Conservation (phyloP, 2,888 invertebrate genomes). For the Drosophila colorata region DNA sequence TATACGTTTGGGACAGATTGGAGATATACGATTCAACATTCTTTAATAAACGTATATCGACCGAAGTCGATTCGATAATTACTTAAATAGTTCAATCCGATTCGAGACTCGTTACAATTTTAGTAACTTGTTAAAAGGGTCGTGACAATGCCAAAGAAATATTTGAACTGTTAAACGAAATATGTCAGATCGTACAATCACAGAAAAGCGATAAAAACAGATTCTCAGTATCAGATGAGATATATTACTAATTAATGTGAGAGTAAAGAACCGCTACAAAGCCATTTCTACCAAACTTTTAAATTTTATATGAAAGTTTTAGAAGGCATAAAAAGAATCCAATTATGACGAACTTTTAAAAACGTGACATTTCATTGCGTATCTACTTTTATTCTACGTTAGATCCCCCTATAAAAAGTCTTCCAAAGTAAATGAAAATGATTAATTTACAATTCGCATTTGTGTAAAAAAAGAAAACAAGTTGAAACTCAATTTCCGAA, state of each 20-base stretch:
- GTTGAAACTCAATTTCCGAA: conserved; percentile 1
- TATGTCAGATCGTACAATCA: no score
- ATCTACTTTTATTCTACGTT: neutral
- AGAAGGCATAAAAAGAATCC: neutral
- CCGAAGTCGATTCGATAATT: no score
- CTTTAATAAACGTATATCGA: no score
- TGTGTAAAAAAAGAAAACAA: conserved; percentile 2
- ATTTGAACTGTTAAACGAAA: no score
- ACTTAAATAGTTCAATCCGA: no score
- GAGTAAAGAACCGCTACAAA: neutral
- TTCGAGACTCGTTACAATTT: no score
- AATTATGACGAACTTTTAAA: neutral
- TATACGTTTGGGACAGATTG: neutral
- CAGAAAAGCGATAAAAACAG: no score
- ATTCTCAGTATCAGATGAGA: no score
- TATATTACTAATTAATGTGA: no score
- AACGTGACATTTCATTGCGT: neutral
- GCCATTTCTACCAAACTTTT: neutral
- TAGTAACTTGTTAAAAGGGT: no score
- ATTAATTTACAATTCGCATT: neutral
- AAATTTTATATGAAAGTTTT: neutral
- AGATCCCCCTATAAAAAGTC: neutral
- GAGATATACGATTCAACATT: no score
- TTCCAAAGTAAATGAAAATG: neutral
- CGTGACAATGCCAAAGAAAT: no score